Base-by-base conservation (phyloP, 2,113 vertebrate species). In the Paedocypris sp. region DNA sequence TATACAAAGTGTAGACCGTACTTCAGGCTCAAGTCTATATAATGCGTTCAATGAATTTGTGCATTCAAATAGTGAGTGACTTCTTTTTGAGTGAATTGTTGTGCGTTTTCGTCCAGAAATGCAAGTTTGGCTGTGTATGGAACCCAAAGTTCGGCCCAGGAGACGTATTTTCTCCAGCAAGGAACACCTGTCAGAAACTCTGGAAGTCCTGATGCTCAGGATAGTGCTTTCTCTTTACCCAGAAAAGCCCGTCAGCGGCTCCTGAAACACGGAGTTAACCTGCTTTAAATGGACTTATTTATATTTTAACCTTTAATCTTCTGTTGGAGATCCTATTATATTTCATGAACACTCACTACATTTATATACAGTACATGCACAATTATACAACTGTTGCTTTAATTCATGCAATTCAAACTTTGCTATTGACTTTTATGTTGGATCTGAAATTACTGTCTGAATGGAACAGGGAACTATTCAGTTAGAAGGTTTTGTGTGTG, bases 261-360 rank as follows among this genome's bases (percentile, higher is more conserved):
- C 45, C 87, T 96, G 59, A 95, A 93, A 75, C 92, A 98, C 0
- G 91, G 95, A 0, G 87, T 98, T 31, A 97, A 93, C 83, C 72
- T 98, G 43, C 86, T 96, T 0, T 98, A 87, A 91, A 9, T 11
- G 6, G 6, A 4, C 2, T 7, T 18, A 29, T 16, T 18, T n/a
- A n/a, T n/a, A n/a, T 29, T 23, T n/a, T 2, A 18, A 31, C 8
- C 11, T 49, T 32, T 18, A 0, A 19, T 12, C 5, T 18, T 11
- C 1, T 11, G n/a, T 25, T 38, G 10, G 1, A 18, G 36, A 1
- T 39, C 33, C n/a, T n/a, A n/a, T 39, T 10, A 4, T 8, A 11
- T n/a, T 20, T 50, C 16, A 50, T 19, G 7, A 10, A 50, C 20
- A 12, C 33, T 4, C 19, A 13, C 23, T 6, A 26, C 41, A 19